Evolutionary conservation across 2,113 vertebrate genomes (phyloP), one percentile per base, ranked within the genome.

Genomic region (Microtus ochrogaster): DNA sequence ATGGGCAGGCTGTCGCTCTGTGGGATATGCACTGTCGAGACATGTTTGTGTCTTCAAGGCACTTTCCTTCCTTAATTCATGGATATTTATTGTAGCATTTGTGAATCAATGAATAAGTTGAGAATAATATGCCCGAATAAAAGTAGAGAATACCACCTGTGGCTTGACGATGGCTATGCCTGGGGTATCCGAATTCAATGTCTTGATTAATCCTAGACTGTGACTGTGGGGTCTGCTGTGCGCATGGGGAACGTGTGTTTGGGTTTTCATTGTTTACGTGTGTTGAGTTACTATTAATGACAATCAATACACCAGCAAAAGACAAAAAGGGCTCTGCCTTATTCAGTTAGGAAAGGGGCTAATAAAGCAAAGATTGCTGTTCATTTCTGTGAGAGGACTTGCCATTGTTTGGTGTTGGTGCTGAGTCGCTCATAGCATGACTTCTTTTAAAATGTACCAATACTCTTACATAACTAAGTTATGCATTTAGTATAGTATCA

Each of bases 141-240:
- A 93, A 73, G 89, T 86, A 36, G 76, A 68, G 72, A 61, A 44
- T 78, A 14, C 49, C n/a, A 41, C 7, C 52, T 86, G 21, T 77
- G 92, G 87, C 65, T 86, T 94, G 2, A 26, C 36, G 90, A 94
- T 73, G 89, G 68, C 44, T 77, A 5, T n/a, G 85, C 16, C 16
- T 72, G 92, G 84, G 90, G 79, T 83, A 72, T 94, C 92, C 92
- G 94, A 92, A 91, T 72, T n/a, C 24, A 30, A 21, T 26, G 3
- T 44, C 79, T 73, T 85, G 85, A 81, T 95, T 92, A 95, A 63
- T 90, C 47, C 81, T 88, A 11, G 63, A 33, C n/a, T 83, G 21
- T 39, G 28, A 36, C 91, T 96, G 95, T 90, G 94, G 84, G 90
- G 88, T 77, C 84, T 26, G 1, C 6, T n/a, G 11, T 5, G 4